phyloP scores from a whole-genome alignment of 1,140 invertebrate species.

The Coptotermes formosanus region DNA sequence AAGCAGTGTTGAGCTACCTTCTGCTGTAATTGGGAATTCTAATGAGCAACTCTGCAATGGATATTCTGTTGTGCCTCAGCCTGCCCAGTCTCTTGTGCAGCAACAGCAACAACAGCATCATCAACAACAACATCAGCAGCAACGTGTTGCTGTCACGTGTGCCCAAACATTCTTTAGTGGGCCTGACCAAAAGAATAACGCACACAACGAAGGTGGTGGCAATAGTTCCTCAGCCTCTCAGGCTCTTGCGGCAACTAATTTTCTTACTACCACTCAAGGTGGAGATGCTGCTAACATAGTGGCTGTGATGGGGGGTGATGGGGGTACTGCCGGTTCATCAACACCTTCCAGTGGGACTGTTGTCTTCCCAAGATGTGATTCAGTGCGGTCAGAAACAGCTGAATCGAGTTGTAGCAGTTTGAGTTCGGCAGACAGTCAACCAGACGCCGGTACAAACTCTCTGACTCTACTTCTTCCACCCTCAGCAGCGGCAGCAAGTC shows the following conservation, averaged over 20 bases:
- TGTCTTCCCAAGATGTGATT: slow-evolving; percentile 45
- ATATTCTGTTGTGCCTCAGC: slow-evolving; percentile 28
- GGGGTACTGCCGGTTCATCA: slow-evolving; percentile 27
- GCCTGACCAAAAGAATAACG: slow-evolving; percentile 27
- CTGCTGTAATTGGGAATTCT: slow-evolving; percentile 5
- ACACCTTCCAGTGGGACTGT: slow-evolving; percentile 26
- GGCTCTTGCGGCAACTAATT: slow-evolving; percentile 23
- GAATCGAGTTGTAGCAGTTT: slow-evolving; percentile 51
- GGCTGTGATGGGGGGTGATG: slow-evolving; percentile 37
- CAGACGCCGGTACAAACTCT: slow-evolving; percentile 34
- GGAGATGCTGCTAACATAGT: slow-evolving; percentile 33
- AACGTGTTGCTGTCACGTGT: slow-evolving; percentile 28
- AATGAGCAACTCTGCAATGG: slow-evolving; percentile 30
- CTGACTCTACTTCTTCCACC: slow-evolving; percentile 18
- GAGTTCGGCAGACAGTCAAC: slow-evolving; percentile 47
- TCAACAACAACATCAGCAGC: not conserved
- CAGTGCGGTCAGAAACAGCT: slow-evolving; percentile 49
- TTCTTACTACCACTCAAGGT: slow-evolving; percentile 18
- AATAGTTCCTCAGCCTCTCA: slow-evolving; percentile 4
- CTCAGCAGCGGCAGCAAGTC: not conserved
- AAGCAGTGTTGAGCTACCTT: slow-evolving; percentile 11
- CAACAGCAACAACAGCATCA: not conserved
- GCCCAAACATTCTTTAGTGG: slow-evolving; percentile 26
- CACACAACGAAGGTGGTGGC: slow-evolving; percentile 1
- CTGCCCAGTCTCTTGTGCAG: not conserved